Conservation (phyloP, 92 coral and sea anemone genomes). For the Porites rus region DNA sequence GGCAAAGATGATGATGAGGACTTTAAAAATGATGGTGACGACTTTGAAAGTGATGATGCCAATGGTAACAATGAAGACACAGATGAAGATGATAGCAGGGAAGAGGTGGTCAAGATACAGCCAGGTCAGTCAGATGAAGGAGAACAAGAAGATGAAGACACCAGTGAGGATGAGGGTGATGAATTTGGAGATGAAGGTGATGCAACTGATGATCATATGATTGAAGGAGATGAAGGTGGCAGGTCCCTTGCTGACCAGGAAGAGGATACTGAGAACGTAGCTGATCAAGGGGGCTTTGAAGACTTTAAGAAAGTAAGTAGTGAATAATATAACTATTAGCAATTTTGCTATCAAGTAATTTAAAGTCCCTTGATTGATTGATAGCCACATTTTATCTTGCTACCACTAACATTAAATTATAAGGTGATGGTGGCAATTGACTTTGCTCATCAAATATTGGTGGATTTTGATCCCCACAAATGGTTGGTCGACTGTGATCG, state of each 20-base stretch:
- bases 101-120: conserved; percentile 17
- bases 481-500: too few relatives aligned
- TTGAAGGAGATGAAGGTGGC: conserved; percentile 50
- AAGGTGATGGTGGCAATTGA: too few relatives aligned
- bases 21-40: not conserved
- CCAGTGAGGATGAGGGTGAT: conserved; percentile 26
- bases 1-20: not conserved
- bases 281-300: conserved; percentile 13
- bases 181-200: conserved; percentile 55
- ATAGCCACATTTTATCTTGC: too few relatives aligned
- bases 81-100: not conserved
- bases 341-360: too few relatives aligned
- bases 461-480: too few relatives aligned
- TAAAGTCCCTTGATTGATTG: too few relatives aligned
- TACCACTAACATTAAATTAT: too few relatives aligned
- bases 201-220: conserved; percentile 23
- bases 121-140: conserved; percentile 23
- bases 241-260: not conserved
- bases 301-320: conserved; percentile 23
- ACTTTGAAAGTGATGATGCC: not conserved
- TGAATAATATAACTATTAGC: too few relatives aligned
- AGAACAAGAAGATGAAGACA: conserved; percentile 20
- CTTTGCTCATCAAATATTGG: too few relatives aligned
- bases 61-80: not conserved
- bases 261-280: not conserved